Percentiles rank a stretch among this genome's conserved stretches.
Conservation (phyloP, 2,888 invertebrate species). For the Melanophora roralis region DNA sequence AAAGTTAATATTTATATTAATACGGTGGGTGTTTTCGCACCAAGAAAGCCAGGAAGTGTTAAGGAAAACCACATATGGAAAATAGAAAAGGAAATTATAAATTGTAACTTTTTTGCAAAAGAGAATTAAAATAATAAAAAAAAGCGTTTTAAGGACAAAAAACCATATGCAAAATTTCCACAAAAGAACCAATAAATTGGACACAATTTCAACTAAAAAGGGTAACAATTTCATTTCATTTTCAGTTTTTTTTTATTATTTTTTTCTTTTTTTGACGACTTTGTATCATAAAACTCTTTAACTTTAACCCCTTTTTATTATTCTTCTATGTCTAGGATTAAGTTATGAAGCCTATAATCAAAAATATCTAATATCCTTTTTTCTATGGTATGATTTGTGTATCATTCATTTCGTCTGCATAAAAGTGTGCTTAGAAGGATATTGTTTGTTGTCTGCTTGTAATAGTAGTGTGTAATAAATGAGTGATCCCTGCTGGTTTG, state of each 20-base stretch:
- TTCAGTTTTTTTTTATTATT: too few species aligned
- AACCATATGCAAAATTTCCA: constrained; percentile 20
- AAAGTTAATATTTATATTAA: constrained; percentile 31
- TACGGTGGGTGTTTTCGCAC: constrained; percentile 57
- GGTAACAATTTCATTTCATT: constrained; percentile 15
- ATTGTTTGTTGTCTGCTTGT: constrained; percentile 17
- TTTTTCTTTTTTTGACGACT: constrained; percentile 11
- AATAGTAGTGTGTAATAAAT: constrained; percentile 46
- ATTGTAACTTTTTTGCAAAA: constrained; percentile 10
- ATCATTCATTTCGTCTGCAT: background rate
- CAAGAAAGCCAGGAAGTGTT: constrained; percentile 42
- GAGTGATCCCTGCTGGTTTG: constrained; percentile 60
- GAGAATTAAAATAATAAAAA: background rate
- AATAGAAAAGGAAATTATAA: constrained; percentile 29
- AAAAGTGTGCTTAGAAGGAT: background rate
- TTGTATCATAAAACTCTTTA: constrained; percentile 24
- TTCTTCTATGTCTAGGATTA: constrained; percentile 31
- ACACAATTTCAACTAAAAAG: constrained; percentile 48
- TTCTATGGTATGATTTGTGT: constrained; percentile 31
- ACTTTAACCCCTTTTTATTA: constrained; percentile 22
- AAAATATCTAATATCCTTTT: constrained; percentile 37
- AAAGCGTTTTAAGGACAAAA: background rate
- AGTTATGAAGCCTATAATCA: constrained; percentile 52
- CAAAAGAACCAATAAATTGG: constrained; percentile 44
- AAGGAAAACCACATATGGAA: constrained; percentile 40